Conservation (phyloP, 92 coral and sea anemone genomes). For the Nematostella vectensis region DNA sequence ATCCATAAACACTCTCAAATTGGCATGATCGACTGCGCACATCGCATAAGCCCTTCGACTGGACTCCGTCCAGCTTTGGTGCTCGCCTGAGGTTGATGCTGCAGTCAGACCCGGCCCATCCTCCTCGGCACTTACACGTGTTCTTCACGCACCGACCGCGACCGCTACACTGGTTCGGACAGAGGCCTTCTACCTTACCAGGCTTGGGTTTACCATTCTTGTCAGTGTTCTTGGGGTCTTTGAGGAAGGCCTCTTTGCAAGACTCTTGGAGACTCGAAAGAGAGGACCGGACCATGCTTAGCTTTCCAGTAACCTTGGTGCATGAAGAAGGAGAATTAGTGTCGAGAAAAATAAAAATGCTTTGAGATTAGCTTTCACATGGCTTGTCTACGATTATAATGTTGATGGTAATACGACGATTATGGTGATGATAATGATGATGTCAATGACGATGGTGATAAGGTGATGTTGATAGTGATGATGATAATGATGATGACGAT, state of each 20-base stretch:
- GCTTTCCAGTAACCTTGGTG: conserved; percentile 49
- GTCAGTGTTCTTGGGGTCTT: conserved; percentile 51
- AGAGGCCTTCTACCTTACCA: conserved; percentile 33
- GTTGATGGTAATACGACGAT: too few species aligned
- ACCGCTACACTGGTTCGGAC: conserved; percentile 64
- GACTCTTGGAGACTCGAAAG: conserved; percentile 54
- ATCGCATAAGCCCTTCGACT: conserved; percentile 75
- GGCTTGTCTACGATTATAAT: not conserved
- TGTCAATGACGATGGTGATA: too few species aligned
- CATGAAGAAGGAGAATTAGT: not conserved
- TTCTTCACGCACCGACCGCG: conserved; percentile 55
- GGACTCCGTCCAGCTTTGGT: conserved; percentile 49
- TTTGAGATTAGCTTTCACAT: too few species aligned
- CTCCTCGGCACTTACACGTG: conserved; percentile 49
- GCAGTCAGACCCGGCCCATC: conserved; percentile 61
- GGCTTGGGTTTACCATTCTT: conserved; percentile 48
- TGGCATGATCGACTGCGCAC: conserved; percentile 56
- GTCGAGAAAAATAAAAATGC: not conserved
- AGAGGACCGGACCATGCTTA: conserved; percentile 52
- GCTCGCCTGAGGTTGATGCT: conserved; percentile 46
- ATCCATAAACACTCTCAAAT: conserved; percentile 58
- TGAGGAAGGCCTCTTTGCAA: conserved; percentile 38
- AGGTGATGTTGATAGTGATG: too few species aligned
- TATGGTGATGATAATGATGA: too few species aligned
- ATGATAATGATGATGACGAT: too few species aligned